Percentiles rank a stretch among this genome's conserved stretches.
phyloP scores from a whole-genome alignment of 2,113 vertebrate genomes.

The Scomber scombrus region DNA sequence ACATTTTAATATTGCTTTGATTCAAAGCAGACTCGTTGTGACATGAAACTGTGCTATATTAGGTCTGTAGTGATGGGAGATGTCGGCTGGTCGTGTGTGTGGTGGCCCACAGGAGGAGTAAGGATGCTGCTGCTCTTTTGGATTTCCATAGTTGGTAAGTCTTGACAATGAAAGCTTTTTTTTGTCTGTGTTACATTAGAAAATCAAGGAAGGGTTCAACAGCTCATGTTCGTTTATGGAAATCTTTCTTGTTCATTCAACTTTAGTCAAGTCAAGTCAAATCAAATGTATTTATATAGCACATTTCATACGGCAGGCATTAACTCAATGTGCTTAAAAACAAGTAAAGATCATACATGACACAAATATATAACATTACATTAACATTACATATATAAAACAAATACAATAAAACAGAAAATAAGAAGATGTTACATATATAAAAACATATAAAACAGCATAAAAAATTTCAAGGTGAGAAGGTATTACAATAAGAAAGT shows the following conservation, averaged over 20 bases:
- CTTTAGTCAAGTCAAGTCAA: too few relatives aligned
- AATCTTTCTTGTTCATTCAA: neutral
- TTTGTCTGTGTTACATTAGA: neutral
- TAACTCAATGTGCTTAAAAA: too few relatives aligned
- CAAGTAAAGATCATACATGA: too few relatives aligned
- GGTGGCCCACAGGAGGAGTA: neutral
- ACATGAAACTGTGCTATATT: constrained; percentile 22
- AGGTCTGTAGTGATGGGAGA: constrained; percentile 46
- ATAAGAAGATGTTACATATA: too few relatives aligned
- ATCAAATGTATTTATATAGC: too few relatives aligned
- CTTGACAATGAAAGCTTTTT: neutral
- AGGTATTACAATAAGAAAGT: too few relatives aligned
- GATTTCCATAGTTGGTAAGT: constrained; percentile 61
- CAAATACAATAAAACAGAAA: too few relatives aligned
- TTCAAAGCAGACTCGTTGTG: neutral
- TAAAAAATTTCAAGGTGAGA: too few relatives aligned
- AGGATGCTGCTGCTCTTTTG: constrained; percentile 43
- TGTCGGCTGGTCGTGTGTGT: constrained; percentile 16
- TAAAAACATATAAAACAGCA: too few relatives aligned
- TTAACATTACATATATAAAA: too few relatives aligned
- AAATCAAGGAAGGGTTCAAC: neutral
- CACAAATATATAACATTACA: too few relatives aligned
- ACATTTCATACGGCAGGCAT: too few relatives aligned
- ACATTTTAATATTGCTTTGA: neutral
- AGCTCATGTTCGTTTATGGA: neutral